A percentile compares a stretch with the other conserved stretches of the same genome.
Evolutionary conservation across 2,113 vertebrate species (phyloP).

Genomic region (Strix aluco): DNA sequence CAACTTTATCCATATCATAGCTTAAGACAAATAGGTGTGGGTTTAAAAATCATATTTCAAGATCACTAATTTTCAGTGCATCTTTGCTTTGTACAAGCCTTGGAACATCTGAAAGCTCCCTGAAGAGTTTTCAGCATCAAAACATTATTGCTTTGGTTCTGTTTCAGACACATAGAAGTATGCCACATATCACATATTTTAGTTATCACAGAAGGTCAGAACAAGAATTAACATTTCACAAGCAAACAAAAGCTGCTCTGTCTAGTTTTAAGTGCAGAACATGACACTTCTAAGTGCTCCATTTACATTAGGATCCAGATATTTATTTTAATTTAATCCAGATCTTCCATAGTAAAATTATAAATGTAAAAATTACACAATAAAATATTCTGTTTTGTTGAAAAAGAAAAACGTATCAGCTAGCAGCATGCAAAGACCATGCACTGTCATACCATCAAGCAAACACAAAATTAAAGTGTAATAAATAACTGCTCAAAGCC

Average conservation of each 20-base stretch:
- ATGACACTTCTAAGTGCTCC: constrained; percentile 79
- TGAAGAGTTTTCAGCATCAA: constrained; percentile 65
- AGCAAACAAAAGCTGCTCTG: constrained; percentile 69
- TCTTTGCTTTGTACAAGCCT: constrained; percentile 71
- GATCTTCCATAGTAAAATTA: constrained; percentile 74
- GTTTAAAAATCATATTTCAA: constrained; percentile 59
- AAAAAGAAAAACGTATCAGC: constrained; percentile 64
- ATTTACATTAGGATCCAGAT: constrained; percentile 74
- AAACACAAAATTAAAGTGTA: constrained; percentile 70
- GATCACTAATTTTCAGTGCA: constrained; percentile 68
- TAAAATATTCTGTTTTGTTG: constrained; percentile 62
- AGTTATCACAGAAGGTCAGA: constrained; percentile 70
- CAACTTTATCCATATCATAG: constrained; percentile 40
- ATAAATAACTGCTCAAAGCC: constrained; percentile 79
- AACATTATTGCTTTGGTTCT: constrained; percentile 86
- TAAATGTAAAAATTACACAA: constrained; percentile 76
- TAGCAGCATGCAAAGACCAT: constrained; percentile 86
- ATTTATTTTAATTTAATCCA: constrained; percentile 70
- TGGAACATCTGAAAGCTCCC: constrained; percentile 68
- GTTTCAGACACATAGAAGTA: constrained; percentile 70
- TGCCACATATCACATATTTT: constrained; percentile 68
- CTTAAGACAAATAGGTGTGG: constrained; percentile 79
- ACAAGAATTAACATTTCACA: constrained; percentile 72
- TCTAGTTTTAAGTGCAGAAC: constrained; percentile 80
- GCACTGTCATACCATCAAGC: constrained; percentile 75